Evolutionary conservation across 1,140 invertebrate genomes (phyloP), one percentile per base, ranked within the genome.

Genomic region (Battus philenor): DNA sequence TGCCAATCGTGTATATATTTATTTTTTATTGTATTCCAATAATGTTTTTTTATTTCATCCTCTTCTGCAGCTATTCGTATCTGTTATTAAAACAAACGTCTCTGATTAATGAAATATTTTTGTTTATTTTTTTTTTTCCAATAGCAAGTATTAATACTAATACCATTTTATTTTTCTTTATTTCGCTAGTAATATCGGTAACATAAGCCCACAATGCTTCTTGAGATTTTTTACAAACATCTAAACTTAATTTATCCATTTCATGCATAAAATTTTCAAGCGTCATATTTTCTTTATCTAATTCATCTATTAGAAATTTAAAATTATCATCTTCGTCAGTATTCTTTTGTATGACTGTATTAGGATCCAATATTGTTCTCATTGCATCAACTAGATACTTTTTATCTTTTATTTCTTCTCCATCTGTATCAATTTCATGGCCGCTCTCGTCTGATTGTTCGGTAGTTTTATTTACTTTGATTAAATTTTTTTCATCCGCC

Each of bases 141-240:
- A 30, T 39, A 29, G 24, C 7, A 27, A 16, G 5, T 27, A 18
- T 17, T 20, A 17, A 26, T 45, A 26, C 31, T 34, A n/a, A n/a
- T 68, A 85, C 78, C 78, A 85, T 85, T 62, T 65, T 68, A 50
- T 70, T 81, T 56, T 82, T 85, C 50, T 82, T 81, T 6, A 30
- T 13, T 44, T 81, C 78, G 45, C 67, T 77, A 34, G 62, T 69
- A 16, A 72, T 75, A 53, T 85, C 75, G 3, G 69, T 78, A 4
- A 85, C 76, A 15, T 81, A 85, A 2, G 69, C 65, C 81, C 81
- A 85, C 11, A 85, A 44, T 1, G 78, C 69, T 38, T 75, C 61
- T 41, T 80, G 77, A 7, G 81, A 82, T 31, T 65, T 74, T 63
- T 79, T 79, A 44, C 80, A 85, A n/a, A 80, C 61, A 50, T 85